phyloP scores from a whole-genome alignment of 1,140 invertebrate genomes.

The Panagrolaimus sp. region DNA sequence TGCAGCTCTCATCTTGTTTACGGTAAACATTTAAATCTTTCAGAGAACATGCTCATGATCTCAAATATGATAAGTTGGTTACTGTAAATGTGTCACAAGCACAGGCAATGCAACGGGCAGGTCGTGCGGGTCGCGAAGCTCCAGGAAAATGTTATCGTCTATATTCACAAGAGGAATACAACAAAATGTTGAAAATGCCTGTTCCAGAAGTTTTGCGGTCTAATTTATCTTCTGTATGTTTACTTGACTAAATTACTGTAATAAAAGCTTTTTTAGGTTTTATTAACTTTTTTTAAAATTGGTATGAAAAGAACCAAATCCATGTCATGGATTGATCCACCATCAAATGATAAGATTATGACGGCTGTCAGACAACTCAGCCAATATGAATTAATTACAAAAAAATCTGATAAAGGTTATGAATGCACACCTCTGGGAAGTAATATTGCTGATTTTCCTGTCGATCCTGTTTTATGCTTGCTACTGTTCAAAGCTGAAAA shows the following conservation, averaged over 20 bases:
- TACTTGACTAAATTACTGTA: neutral
- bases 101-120: slow-evolving; percentile 60
- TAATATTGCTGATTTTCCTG: slow-evolving; percentile 81
- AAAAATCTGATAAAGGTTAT: slow-evolving; percentile 13
- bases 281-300: slow-evolving; percentile 62
- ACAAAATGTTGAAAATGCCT: slow-evolving; percentile 33
- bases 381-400: slow-evolving; percentile 21
- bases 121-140: slow-evolving; percentile 63
- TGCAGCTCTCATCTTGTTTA: slow-evolving; percentile 15
- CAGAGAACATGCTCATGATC: slow-evolving; percentile 40
- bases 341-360: slow-evolving; percentile 41
- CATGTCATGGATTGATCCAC: slow-evolving; percentile 63
- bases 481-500: slow-evolving; percentile 33
- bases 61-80: slow-evolving; percentile 44
- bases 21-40: slow-evolving; percentile 19
- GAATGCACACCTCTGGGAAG: slow-evolving; percentile 74
- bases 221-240: slow-evolving; percentile 47
- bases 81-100: slow-evolving; percentile 56
- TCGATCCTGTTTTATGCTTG: slow-evolving; percentile 69
- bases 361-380: slow-evolving; percentile 45
- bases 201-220: slow-evolving; percentile 47
- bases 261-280: slow-evolving; percentile 58
- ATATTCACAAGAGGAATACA: slow-evolving; percentile 57
- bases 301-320: slow-evolving; percentile 61
- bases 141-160: slow-evolving; percentile 63